Evolutionary conservation across 2,888 invertebrate genomes (phyloP), one percentile per base, ranked within the genome.

Genomic region (Caenorhabditis becei): DNA sequence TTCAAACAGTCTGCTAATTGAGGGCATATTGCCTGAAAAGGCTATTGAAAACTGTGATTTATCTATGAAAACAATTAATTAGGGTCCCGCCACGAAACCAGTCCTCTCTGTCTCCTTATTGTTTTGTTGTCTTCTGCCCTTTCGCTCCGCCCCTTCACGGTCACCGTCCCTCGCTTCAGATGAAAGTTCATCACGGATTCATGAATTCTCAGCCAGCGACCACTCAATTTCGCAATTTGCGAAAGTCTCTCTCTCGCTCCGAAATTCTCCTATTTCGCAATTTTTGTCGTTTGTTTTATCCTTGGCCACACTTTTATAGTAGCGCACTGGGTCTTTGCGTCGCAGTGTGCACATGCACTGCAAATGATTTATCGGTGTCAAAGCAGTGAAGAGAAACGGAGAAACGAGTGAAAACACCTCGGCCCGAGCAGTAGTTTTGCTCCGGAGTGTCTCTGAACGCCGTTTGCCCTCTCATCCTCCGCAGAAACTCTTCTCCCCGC

Each of bases 151-250:
- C 35, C 49, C n/a, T 35, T 44, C n/a, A n/a, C 44, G 16, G 16
- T 51, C 20, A 24, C 37, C 11, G 44, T 18, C 32, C 10, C 10
- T 28, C 23, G 16, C 26, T 28, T 28, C 47, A 3, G 47, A 18
- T 47, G 61, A 63, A 49, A 49, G 58, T 53, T 54, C 63, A 72
- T 72, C 47, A 18, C 37, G 26, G 37, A 72, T 72, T 72, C 72
- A 72, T 63, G 72, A 65, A 65, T 47, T 54, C 72, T 58, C 44
- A 20, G 23, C 20, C 8, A n/a, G n/a, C n/a, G n/a, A 14, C 56
- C 63, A 72, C 72, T 72, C 72, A 56, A 72, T 72, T 72, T 72
- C 72, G 72, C 72, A 63, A 72, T 72, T 72, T 56, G 56, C 47
- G 47, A 56, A 63, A 56, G 63, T 26, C 54, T n/a, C 32, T 28